Conservation (phyloP, 2,113 vertebrate genomes). For the Ochotona princeps region DNA sequence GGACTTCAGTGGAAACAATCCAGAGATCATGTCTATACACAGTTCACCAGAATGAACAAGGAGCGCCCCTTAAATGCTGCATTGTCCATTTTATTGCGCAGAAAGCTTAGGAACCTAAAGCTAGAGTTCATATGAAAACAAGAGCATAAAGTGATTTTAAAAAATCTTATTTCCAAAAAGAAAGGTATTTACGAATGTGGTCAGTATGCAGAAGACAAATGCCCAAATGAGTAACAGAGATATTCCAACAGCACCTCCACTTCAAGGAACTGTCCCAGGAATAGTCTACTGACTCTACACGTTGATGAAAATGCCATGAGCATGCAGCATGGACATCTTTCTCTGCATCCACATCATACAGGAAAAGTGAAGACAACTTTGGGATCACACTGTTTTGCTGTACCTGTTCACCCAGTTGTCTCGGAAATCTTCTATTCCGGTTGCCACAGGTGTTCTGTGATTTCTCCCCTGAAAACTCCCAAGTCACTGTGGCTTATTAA, state of each 20-base stretch:
- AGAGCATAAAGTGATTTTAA: neutral
- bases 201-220: neutral
- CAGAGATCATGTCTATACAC: neutral
- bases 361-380: neutral
- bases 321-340: neutral
- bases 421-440: neutral
- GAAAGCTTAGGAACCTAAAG: neutral
- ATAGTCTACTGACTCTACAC: neutral
- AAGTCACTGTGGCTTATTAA: neutral
- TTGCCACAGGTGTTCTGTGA: neutral
- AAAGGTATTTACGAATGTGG: neutral
- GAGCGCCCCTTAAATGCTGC: neutral
- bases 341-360: neutral
- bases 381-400: neutral
- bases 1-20: neutral
- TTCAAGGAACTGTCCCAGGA: neutral
- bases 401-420: neutral
- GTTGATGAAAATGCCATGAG: neutral
- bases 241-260: neutral
- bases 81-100: neutral
- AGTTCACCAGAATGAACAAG: neutral
- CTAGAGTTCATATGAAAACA: slow-evolving; percentile 16
- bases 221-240: neutral
- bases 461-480: neutral
- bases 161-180: neutral